Base-by-base conservation (phyloP, 1,140 invertebrate genomes). In the Laodelphax striatellus region DNA sequence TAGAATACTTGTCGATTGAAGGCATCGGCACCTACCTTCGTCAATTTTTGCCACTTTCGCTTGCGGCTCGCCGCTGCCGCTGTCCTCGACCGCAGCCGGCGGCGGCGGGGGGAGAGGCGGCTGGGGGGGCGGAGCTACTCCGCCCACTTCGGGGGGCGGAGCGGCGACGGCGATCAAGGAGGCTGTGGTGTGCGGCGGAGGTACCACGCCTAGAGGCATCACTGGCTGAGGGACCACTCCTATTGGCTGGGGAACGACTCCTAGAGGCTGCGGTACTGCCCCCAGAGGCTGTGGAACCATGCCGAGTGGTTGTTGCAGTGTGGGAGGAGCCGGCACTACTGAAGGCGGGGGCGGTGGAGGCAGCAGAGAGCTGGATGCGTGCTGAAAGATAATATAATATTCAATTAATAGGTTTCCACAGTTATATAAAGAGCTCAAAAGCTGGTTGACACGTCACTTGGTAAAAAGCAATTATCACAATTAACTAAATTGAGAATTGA, bases 31-130 rank as follows among this genome's bases (percentile, higher is more conserved):
- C 21, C 60, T 16, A 21, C 34, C 13, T n/a, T 43, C 21, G 42
- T 42, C 19, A 38, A 16, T 55, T 21, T 34, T 46, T 17, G 16
- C 52, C 55, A 54, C 59, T 53, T 60, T 59, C 55, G 57, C 28
- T 52, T 21, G n/a, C 16, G 44, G 50, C 31, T 17, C 50, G 31
- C 17, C 16, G 17, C 19, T 28, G 31, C 9, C n/a, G 10, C 31
- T 19, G 31, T 17, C 21, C 16, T 46, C 46, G 31, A 14, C 50
- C 31, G 28, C 19, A n/a, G 19, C 34, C 5, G 57, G 57, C 11
- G 57, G 22, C 21, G 42, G 44, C 1, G 61, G 57, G 42, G 57
- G 61, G 17, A 57, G n/a, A 0, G 57, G 57, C 17, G 46, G 44
- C 28, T 22, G 44, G n/a, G 61, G 57, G 38, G 61, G 61, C 14